Percentiles rank a stretch among this genome's conserved stretches.
Evolutionary conservation across 2,797 vertebrate genomes (phyloP).

Genomic region (Hydrophis major): DNA sequence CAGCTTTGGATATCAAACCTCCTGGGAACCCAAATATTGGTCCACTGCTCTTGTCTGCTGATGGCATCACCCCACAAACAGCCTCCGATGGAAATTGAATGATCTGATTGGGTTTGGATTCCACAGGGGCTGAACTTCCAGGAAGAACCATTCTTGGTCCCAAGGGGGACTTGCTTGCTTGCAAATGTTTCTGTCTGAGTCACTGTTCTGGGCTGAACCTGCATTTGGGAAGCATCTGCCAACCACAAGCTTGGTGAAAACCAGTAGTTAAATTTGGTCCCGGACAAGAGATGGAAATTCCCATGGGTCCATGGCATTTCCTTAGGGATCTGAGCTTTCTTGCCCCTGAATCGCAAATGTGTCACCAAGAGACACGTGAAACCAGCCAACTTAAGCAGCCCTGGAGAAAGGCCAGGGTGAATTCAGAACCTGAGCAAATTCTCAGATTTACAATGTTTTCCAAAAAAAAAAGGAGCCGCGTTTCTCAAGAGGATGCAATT

Average conservation of each 20-base stretch:
- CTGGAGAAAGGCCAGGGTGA: neutral
- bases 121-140: neutral
- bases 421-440: neutral
- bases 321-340: neutral
- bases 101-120: neutral
- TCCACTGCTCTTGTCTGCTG: neutral
- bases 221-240: neutral
- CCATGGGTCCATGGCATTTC: neutral
- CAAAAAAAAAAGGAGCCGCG: neutral
- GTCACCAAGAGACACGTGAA: neutral
- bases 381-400: neutral
- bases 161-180: neutral
- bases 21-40: neutral
- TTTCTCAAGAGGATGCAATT: neutral
- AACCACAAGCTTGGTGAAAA: neutral
- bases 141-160: neutral
- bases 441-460: neutral
- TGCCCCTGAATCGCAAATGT: neutral
- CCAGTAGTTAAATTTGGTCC: neutral
- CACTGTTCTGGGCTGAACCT: too few relatives aligned
- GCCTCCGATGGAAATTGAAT: neutral
- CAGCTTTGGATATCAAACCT: neutral
- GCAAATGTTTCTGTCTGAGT: neutral
- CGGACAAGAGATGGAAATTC: neutral
- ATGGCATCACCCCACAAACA: neutral